Evolutionary conservation across 2,888 invertebrate species (phyloP), one percentile per base, ranked within the genome.

Genomic region (Euplagia quadripunctaria): DNA sequence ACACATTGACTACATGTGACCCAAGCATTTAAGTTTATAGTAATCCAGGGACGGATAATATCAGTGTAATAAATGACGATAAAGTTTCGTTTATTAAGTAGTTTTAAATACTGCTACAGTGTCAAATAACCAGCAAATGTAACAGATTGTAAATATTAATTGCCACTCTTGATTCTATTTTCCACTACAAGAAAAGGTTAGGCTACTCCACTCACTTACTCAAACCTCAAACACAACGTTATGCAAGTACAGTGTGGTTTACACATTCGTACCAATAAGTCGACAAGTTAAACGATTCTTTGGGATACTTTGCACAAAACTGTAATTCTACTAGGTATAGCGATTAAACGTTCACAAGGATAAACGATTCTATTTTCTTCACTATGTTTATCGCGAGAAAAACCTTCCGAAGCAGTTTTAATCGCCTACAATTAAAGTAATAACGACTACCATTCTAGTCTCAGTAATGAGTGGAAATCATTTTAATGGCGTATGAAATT

Each of bases 351-450:
- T 76, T 55, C 17, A 68, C 70, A 76, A 79, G 74, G 73, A 76
- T 73, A 63, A 74, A 75, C 55, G 67, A 58, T 65, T 58, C 7
- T 31, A 66, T 81, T 76, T 82, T 78, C 73, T 73, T 71, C 68
- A 20, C 76, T 64, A 72, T 66, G 65, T 75, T 68, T 70, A 75
- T 85, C 74, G 68, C 77, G 74, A 70, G 78, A 80, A 84, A 83
- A 84, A 82, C 71, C 78, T 68, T 71, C 74, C 67, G 46, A 76
- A 74, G 71, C 77, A 77, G 41, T 61, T 75, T 66, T 83, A 87
- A 85, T 85, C 68, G 80, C 81, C 42, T 71, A 79, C 85, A 84
- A 87, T 91, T 91, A 88, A 81, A 82, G 75, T 84, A 87, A 88
- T 81, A 76, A 79, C 74, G 71, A 76, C 72, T 52, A 17, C 76